Conservation (phyloP, 2,888 invertebrate genomes). For the Thecocarcelia acutangulata region DNA sequence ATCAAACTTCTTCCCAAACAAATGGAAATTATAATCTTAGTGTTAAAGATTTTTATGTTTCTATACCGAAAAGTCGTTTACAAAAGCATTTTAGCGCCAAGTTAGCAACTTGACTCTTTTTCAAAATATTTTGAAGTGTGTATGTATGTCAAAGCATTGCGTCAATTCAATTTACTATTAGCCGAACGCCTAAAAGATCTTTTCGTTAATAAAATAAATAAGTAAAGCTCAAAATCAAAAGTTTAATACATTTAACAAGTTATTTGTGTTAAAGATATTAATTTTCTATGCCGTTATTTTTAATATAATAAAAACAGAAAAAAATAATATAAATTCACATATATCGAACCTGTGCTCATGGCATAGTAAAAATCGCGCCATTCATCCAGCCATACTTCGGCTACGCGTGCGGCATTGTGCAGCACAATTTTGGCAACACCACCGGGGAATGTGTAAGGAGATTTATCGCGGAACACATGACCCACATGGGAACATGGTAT, state of each 20-base stretch:
- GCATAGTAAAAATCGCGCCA: slow-evolving; percentile 99
- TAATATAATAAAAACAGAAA: slow-evolving; percentile 50
- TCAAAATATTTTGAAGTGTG: too few species aligned
- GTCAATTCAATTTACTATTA: too few species aligned
- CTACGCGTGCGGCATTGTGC: slow-evolving; percentile 98
- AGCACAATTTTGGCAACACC: slow-evolving; percentile 98
- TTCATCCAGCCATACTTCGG: slow-evolving; percentile 99
- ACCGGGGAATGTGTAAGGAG: slow-evolving; percentile 99
- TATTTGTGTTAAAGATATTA: slow-evolving; percentile 58
- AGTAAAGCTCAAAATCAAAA: slow-evolving; percentile 58
- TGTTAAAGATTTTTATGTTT: too few species aligned
- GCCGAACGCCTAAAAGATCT: slow-evolving; percentile 11
- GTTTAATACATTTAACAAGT: slow-evolving; percentile 39
- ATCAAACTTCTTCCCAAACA: too few species aligned
- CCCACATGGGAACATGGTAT: slow-evolving; percentile 98
- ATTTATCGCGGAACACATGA: slow-evolving; percentile 98
- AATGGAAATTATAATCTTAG: too few species aligned
- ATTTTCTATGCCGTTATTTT: slow-evolving; percentile 36
- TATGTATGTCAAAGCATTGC: too few species aligned
- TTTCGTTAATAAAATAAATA: slow-evolving; percentile 6
- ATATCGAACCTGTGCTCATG: slow-evolving; percentile 96
- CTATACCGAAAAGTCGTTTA: too few species aligned
- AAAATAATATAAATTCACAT: slow-evolving; percentile 22
- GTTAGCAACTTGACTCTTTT: too few species aligned
- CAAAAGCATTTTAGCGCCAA: too few species aligned